Evolutionary conservation across 2,113 vertebrate genomes (phyloP).

Genomic region (Neolamprologus longior): DNA sequence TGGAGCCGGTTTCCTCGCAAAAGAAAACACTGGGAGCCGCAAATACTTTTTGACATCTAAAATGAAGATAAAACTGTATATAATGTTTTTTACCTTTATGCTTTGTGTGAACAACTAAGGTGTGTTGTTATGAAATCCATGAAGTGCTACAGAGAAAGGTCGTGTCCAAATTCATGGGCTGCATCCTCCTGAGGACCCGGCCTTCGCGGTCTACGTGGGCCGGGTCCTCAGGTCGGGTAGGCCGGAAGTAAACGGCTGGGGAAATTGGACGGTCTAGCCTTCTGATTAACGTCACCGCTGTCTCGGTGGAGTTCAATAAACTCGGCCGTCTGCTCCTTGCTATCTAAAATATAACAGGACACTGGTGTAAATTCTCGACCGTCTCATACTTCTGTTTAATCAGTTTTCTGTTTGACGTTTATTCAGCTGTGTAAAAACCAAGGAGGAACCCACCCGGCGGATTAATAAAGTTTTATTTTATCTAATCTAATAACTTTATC

Average conservation of each 20-base stretch:
- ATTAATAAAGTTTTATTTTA: no score
- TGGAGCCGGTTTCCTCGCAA: accelerated
- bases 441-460: no score
- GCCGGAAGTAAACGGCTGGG: not conserved
- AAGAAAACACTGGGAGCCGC: accelerated
- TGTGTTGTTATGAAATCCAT: not conserved
- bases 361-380: not conserved
- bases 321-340: not conserved
- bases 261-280: not conserved
- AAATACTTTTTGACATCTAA: not conserved
- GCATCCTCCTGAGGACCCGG: not conserved
- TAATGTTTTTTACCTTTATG: not conserved
- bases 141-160: not conserved
- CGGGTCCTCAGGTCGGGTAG: not conserved
- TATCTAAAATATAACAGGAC: not conserved
- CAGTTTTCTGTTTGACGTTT: no score
- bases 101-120: not conserved
- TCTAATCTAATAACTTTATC: no score
- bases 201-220: not conserved
- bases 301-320: not conserved
- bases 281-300: not conserved
- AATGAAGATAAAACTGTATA: not conserved
- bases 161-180: not conserved
- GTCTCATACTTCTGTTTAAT: not conserved
- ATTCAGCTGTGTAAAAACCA: no score